Evolutionary conservation across 2,797 vertebrate genomes (phyloP), one percentile per base, ranked within the genome.

Genomic region (Lophius americanus): DNA sequence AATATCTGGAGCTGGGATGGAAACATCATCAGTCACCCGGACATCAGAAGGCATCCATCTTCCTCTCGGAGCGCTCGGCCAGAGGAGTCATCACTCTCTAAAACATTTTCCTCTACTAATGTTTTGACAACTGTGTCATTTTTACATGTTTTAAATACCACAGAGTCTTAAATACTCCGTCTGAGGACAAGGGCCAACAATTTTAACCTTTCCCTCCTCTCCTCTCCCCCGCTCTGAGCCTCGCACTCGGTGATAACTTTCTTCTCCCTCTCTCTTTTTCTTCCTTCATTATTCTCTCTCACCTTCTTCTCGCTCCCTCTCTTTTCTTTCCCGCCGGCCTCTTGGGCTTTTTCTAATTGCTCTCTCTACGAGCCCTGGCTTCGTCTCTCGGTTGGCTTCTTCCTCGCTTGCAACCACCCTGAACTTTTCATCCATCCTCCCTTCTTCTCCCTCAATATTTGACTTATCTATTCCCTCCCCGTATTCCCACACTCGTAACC

Each of bases 81-180:
- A 69, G 74, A 81, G 60, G 51, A 65, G 65, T 64, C 70, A 79
- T 85, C 68, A 37, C 62, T 86, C 70, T 73, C 73, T 12, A 33
- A 76, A 81, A 85, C 47, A 69, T 79, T 75, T 76, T 65, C 23
- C 44, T 68, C 47, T 55, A 51, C 62, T 85, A 89, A 91, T 87
- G 78, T 90, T 88, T 70, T 86, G 89, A 90, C 82, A 89, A 33
- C 33, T 4, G 0, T 37, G 47, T 58, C 50, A 74, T 88, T 79
- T 78, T 83, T 67, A 74, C 74, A 78, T 83, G 66, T 77, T 87
- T 79, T 68, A 73, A 77, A 85, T 68, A 67, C 82, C 47, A 2
- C 65, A 67, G 62, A 69, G 43, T 60, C 70, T 70, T 74, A 67
- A 82, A 82, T 78, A 64, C 78, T 82, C 57, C 7, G 5, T 75